phyloP scores from a whole-genome alignment of 2,113 vertebrate species.

The Nibea coibor region DNA sequence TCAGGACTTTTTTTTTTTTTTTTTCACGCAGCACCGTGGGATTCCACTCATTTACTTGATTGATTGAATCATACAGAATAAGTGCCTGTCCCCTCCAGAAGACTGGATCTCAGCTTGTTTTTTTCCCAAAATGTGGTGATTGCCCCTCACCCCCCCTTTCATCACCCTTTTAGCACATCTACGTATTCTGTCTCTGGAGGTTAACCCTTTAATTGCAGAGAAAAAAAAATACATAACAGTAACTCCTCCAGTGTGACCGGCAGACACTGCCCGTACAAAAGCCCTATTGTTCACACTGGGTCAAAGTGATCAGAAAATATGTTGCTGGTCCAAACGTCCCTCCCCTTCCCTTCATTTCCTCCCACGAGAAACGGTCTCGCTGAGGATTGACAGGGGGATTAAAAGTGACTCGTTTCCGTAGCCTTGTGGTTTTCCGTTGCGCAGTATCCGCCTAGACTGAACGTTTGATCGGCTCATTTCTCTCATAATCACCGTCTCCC shows the following conservation, averaged over 20 bases:
- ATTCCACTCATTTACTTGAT: slow-evolving; percentile 58
- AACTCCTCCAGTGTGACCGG: slow-evolving; percentile 8
- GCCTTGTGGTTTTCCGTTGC: slow-evolving; percentile 64
- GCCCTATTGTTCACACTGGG: slow-evolving; percentile 63
- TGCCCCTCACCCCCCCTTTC: slow-evolving; percentile 32
- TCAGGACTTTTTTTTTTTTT: neutral
- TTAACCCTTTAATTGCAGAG: slow-evolving; percentile 63
- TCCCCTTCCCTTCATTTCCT: slow-evolving; percentile 57
- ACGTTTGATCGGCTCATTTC: slow-evolving; percentile 56
- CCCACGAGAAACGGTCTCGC: slow-evolving; percentile 45
- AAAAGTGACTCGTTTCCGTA: slow-evolving; percentile 54
- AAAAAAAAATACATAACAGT: slow-evolving; percentile 8
- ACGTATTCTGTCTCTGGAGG: slow-evolving; percentile 5
- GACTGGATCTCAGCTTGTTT: slow-evolving; percentile 47
- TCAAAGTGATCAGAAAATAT: slow-evolving; percentile 55
- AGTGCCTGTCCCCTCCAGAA: slow-evolving; percentile 40
- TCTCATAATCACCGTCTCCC: slow-evolving; percentile 36
- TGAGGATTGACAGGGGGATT: slow-evolving; percentile 58
- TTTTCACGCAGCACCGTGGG: slow-evolving; percentile 24
- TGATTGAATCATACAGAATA: slow-evolving; percentile 57
- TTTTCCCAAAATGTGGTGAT: slow-evolving; percentile 39
- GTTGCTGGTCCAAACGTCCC: slow-evolving; percentile 35
- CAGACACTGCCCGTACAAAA: slow-evolving; percentile 57
- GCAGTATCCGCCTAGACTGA: slow-evolving; percentile 30
- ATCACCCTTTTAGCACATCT: slow-evolving; percentile 38